Percentiles rank a stretch among this genome's conserved stretches.
Conservation (phyloP, 2,888 invertebrate genomes). For the Eumerus sabulonum region DNA sequence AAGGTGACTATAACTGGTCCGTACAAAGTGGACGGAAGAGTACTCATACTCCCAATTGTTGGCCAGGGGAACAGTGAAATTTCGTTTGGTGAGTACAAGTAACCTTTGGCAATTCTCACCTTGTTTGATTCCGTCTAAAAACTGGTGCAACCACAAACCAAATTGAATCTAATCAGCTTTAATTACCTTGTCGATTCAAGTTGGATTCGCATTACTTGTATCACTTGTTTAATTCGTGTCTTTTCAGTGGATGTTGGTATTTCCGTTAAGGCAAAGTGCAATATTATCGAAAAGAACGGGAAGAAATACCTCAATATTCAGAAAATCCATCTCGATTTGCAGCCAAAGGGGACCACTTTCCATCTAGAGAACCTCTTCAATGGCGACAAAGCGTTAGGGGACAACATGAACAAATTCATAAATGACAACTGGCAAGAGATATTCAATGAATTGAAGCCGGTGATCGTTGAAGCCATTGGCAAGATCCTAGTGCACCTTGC, state of each 20-base stretch:
- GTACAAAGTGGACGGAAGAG: slow-evolving; percentile 73
- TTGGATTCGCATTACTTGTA: too few relatives aligned
- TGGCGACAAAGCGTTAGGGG: slow-evolving; percentile 78
- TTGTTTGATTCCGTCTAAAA: neutral
- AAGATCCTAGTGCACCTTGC: slow-evolving; percentile 75
- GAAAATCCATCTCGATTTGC: slow-evolving; percentile 68
- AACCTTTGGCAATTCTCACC: neutral
- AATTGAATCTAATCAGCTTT: neutral
- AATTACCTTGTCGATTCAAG: too few relatives aligned
- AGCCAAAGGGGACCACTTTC: slow-evolving; percentile 70
- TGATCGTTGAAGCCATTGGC: slow-evolving; percentile 75
- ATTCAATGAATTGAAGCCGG: slow-evolving; percentile 76
- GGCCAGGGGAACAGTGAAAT: slow-evolving; percentile 73
- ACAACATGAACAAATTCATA: slow-evolving; percentile 77
- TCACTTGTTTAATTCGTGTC: too few relatives aligned
- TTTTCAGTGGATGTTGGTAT: slow-evolving; percentile 61
- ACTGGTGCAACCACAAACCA: neutral
- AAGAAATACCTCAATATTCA: slow-evolving; percentile 68
- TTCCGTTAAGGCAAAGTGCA: slow-evolving; percentile 53
- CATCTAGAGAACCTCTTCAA: slow-evolving; percentile 77
- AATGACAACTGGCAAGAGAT: slow-evolving; percentile 80
- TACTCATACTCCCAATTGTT: slow-evolving; percentile 74
- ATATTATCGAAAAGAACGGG: slow-evolving; percentile 68
- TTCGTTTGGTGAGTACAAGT: slow-evolving; percentile 70
- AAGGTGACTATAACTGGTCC: slow-evolving; percentile 72